Base-by-base conservation (phyloP, 2,888 invertebrate species). In the Entomobrya multifasciata region DNA sequence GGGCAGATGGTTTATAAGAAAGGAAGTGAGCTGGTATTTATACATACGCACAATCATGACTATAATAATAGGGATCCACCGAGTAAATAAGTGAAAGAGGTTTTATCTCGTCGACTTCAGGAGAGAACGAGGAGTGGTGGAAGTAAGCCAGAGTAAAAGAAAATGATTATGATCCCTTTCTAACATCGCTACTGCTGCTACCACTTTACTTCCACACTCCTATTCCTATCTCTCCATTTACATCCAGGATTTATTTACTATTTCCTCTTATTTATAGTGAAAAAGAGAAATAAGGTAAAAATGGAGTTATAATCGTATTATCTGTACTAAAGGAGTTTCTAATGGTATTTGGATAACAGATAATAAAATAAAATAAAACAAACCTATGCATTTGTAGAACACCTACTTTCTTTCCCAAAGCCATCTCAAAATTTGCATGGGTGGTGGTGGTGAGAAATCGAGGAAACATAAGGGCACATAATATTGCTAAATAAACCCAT, bases 221-320 rank as follows among this genome's bases (percentile, higher is more conserved):
- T 5, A 6, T 30, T 22, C 67, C 44, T 67, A 67, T 67, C 67
- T 44, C 20, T 44, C 44, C 44, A 44, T 67, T 44, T 67, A 20
- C 41, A 67, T 20, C 67, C n/a, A 17, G 67, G 67, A 67, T 67
- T 44, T 44, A 67, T 67, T 41, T 67, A 44, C 67, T 67, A 20
- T 44, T 44, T 22, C 67, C 44, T 15, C 44, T 41, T 67, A n/a
- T n/a, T n/a, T n/a, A 8, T 0, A 22, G 44, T 44, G n/a, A n/a
- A n/a, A n/a, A n/a, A n/a, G n/a, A n/a, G 22, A 67, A 67, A 44
- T 22, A 44, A 67, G 44, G 44, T 67, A 67, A 44, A 62, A 30
- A 67, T 67, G 22, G 67, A 44, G 15, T 67, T 67, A 67, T 67
- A 44, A 67, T 67, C 67, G 44, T 44, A 67, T 67, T 67, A 25